A percentile compares a stretch with the other conserved stretches of the same genome.
phyloP scores from a whole-genome alignment of 2,888 invertebrate species.

The Cynaeus angustus region DNA sequence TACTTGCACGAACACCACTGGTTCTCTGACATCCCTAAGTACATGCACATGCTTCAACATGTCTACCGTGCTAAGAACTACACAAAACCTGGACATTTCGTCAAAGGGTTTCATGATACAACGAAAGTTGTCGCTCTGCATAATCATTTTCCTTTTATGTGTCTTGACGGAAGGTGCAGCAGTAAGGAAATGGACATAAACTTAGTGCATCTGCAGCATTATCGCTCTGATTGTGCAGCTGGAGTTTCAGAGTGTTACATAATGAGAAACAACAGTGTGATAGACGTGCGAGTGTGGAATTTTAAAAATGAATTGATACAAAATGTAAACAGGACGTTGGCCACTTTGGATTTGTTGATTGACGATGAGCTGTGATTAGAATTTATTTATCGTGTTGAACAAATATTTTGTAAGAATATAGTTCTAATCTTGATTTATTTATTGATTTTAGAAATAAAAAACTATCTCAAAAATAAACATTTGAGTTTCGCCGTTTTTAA shows the following conservation, averaged over 20 bases:
- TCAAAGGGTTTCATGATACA: conserved; percentile 47
- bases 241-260: conserved; percentile 22
- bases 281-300: conserved; percentile 45
- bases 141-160: conserved; percentile 44
- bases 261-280: conserved; percentile 28
- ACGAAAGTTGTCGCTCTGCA: conserved; percentile 28
- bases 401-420: no score
- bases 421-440: no score
- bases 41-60: conserved; percentile 51
- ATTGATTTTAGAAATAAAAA: no score
- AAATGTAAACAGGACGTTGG: conserved; percentile 17
- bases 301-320: conserved; percentile 37
- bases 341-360: background rate
- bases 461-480: no score
- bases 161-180: conserved; percentile 21
- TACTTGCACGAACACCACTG: conserved; percentile 36
- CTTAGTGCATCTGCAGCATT: conserved; percentile 48
- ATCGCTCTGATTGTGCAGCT: conserved; percentile 43
- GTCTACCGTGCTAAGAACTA: conserved; percentile 39
- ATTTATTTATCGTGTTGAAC: background rate
- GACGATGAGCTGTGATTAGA: background rate
- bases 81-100: conserved; percentile 38
- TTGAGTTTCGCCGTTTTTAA: no score
- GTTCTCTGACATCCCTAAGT: conserved; percentile 40
- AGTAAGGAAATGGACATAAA: conserved; percentile 14